These are phyloP conservation scores for Symphodus melops DNA, from an alignment of 2,113 vertebrate genomes.

Conservation along the genomic window DNA sequence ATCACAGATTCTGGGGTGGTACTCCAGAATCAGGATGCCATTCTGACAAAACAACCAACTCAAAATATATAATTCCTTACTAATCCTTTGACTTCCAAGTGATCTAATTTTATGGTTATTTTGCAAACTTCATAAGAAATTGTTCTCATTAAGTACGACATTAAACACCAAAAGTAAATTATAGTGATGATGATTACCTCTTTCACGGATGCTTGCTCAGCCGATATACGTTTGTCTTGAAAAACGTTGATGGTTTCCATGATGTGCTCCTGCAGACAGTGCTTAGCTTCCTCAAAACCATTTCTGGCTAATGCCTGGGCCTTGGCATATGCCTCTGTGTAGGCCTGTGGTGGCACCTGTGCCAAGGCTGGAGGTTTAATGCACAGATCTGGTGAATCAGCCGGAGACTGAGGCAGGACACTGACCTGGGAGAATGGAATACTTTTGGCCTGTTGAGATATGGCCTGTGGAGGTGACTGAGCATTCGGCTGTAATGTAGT, in stretches of 20 bases:
- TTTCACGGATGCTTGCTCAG: conserved; percentile 65
- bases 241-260: conserved; percentile 78
- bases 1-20: too few species aligned
- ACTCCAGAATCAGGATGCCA: too few species aligned
- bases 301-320: conserved; percentile 81
- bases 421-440: conserved; percentile 27
- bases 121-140: not conserved
- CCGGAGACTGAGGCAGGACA: conserved; percentile 38
- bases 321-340: conserved; percentile 80
- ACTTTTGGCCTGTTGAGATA: conserved; percentile 34
- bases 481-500: conserved; percentile 1
- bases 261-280: conserved; percentile 83
- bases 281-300: conserved; percentile 83
- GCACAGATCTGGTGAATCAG: conserved; percentile 63
- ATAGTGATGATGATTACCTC: conserved; percentile 59
- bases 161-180: not conserved
- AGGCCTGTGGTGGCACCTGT: conserved; percentile 74
- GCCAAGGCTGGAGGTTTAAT: conserved; percentile 64
- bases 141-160: too few species aligned
- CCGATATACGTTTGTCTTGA: conserved; percentile 64
- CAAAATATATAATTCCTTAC: too few species aligned
- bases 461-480: conserved; percentile 41
- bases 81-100: too few species aligned
- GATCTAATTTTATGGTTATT: too few species aligned
- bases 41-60: too few species aligned